phyloP scores from a whole-genome alignment of 2,888 invertebrate species.

The Drosophila peninsularis region DNA sequence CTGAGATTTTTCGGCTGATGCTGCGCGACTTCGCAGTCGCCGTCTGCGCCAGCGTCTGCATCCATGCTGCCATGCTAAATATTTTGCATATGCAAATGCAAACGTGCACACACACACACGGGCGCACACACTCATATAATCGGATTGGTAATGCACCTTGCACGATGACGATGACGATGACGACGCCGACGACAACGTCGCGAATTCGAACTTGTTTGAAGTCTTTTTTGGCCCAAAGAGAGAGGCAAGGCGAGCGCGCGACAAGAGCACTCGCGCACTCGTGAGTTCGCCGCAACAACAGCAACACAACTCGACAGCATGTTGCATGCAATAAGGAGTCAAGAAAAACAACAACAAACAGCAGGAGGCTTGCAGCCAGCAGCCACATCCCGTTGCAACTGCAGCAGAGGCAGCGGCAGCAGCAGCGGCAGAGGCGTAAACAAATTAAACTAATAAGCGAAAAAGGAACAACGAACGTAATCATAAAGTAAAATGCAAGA shows the following conservation, averaged over 20 bases:
- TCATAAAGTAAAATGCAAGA: conserved; percentile 66
- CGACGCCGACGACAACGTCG: conserved; percentile 58
- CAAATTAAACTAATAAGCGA: conserved; percentile 78
- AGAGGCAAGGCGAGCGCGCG: conserved; percentile 29
- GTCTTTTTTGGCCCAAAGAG: conserved; percentile 53
- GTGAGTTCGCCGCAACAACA: conserved; percentile 61
- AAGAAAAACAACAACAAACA: conserved; percentile 19
- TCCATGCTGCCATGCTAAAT: conserved; percentile 61
- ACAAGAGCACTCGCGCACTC: conserved; percentile 43
- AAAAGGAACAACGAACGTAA: conserved; percentile 68
- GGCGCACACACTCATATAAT: conserved; percentile 19
- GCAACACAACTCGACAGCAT: conserved; percentile 64
- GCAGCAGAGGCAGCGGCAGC: conserved; percentile 39
- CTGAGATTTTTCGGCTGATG: conserved; percentile 62
- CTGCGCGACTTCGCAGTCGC: conserved; percentile 38
- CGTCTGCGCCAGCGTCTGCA: conserved; percentile 22
- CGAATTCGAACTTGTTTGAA: conserved; percentile 80
- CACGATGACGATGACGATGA: conserved; percentile 28
- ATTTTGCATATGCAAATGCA: conserved; percentile 77
- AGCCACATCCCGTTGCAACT: conserved; percentile 45
- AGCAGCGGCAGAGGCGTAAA: conserved; percentile 54
- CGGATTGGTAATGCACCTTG: conserved; percentile 73
- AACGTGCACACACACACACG: conserved; percentile 10
- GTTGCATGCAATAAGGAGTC: conserved; percentile 69
- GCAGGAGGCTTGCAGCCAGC: conserved; percentile 29